phyloP scores from a whole-genome alignment of 2,888 invertebrate species.

The Melieria picta region DNA sequence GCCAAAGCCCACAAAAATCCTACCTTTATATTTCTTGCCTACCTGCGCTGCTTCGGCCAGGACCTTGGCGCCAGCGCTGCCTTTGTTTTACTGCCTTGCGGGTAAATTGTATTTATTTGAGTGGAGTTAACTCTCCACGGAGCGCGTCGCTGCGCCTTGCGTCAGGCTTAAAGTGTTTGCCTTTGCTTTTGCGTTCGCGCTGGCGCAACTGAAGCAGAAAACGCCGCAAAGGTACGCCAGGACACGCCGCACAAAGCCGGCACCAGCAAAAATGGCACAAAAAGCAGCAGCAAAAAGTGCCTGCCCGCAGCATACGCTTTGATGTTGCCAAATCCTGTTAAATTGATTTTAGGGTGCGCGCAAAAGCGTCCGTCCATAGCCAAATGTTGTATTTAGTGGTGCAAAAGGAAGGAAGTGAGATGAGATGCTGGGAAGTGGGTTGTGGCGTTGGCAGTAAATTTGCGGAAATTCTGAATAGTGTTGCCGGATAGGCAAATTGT shows the following conservation, averaged over 20 bases:
- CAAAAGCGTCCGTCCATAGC: slow-evolving; percentile 18
- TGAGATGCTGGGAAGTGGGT: not conserved
- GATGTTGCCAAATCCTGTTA: slow-evolving; percentile 58
- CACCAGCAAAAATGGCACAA: not conserved
- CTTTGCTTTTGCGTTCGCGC: not conserved
- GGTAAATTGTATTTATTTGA: no score
- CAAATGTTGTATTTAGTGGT: not conserved
- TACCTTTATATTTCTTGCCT: not conserved
- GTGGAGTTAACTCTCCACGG: no score
- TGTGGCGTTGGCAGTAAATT: no score
- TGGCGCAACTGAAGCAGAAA: no score
- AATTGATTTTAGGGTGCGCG: slow-evolving; percentile 55
- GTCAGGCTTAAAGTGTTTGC: slow-evolving; percentile 54
- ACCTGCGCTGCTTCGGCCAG: slow-evolving; percentile 35
- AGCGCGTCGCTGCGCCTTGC: slow-evolving; percentile 42
- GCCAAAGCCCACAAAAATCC: slow-evolving; percentile 19
- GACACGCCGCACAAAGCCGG: not conserved
- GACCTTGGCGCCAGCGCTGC: no score
- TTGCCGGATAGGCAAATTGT: no score
- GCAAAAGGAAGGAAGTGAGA: not conserved
- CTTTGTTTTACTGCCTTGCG: no score
- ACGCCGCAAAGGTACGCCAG: no score
- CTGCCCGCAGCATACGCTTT: slow-evolving; percentile 51
- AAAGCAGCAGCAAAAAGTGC: slow-evolving; percentile 18
- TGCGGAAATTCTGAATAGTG: not conserved